A percentile compares a stretch with the other conserved stretches of the same genome.
Evolutionary conservation across 2,797 vertebrate species (phyloP).

Genomic region (Scleropages formosus): DNA sequence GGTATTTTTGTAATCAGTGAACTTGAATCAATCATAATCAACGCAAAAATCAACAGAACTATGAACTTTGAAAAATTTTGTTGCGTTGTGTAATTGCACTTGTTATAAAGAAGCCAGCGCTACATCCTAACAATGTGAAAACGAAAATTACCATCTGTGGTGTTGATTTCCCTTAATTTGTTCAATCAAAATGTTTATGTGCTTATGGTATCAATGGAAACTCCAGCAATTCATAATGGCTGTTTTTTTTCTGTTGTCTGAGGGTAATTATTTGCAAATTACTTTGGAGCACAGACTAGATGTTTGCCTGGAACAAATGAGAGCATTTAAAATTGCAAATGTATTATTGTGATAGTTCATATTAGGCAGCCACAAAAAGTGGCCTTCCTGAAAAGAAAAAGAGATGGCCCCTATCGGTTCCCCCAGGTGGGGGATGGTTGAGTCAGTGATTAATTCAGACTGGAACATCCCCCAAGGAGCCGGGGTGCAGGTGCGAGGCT

Average conservation of each 20-base stretch:
- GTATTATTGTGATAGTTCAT: background rate
- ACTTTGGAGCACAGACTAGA: constrained; percentile 6
- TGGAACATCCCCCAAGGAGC: constrained; percentile 5
- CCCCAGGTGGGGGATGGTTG: constrained; percentile 11
- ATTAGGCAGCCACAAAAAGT: background rate
- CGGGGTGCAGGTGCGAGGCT: constrained; percentile 10
- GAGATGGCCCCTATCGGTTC: background rate
- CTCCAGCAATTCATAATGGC: background rate
- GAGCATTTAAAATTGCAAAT: background rate
- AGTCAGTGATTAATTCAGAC: constrained; percentile 24
- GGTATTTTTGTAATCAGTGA: too few relatives aligned
- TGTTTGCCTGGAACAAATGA: background rate
- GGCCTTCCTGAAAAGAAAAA: background rate
- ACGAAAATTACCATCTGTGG: background rate
- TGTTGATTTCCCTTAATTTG: background rate
- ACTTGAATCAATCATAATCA: too few relatives aligned
- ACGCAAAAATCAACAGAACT: too few relatives aligned
- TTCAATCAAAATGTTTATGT: background rate
- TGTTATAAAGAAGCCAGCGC: too few relatives aligned
- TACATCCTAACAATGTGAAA: background rate
- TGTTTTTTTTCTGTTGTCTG: background rate
- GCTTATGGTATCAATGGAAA: background rate
- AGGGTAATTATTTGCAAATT: constrained; percentile 12
- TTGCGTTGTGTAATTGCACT: too few relatives aligned
- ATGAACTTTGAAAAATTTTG: too few relatives aligned